Evolutionary conservation across 2,888 invertebrate genomes (phyloP), one percentile per base, ranked within the genome.

Genomic region (Alitta virens): DNA sequence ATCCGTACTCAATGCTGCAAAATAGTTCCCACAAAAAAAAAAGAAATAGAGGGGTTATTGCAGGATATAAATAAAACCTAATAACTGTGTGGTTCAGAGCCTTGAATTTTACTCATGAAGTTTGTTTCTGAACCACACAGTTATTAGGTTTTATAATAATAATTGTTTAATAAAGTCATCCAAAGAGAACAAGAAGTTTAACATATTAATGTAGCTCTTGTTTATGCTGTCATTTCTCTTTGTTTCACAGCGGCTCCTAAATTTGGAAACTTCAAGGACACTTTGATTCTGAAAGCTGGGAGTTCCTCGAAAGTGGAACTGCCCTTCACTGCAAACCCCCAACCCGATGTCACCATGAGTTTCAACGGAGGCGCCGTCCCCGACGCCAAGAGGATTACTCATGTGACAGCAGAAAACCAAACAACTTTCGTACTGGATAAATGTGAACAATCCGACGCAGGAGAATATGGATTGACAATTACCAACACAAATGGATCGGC

Each of bases 401-500:
- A 52, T 21, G 54, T 27, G 24, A 23, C 56, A 18, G 55, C 24
- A 2, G 53, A 63, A 14, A 54, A 62, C 43, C 63, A 52, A 46
- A 55, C 38, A 14, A 46, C 63, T 18, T 57, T 71, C 26, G 50
- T 18, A 27, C 12, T 71, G n/a, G 52, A 67, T 46, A 63, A 67
- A 16, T 54, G 40, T 18, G 63, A 65, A 46, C 62, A 66, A 49
- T 51, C 59, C 1, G 72, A 72, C 55, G 59, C 69, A 2, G 72
- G 72, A 21, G 60, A 65, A 14, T 72, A 72, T 55, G 51, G 53
- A 50, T 23, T 71, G 16, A 56, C 60, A 14, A 49, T 70, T 23
- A 56, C 62, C 46, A 64, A 69, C 42, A 56, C 66, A 24, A 63
- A 73, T 58, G 80, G 78, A 55, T 75, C 74, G 52, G 71, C 74